Evolutionary conservation across 2,888 invertebrate genomes (phyloP), one percentile per base, ranked within the genome.

Genomic region (Callimorpha dominula): DNA sequence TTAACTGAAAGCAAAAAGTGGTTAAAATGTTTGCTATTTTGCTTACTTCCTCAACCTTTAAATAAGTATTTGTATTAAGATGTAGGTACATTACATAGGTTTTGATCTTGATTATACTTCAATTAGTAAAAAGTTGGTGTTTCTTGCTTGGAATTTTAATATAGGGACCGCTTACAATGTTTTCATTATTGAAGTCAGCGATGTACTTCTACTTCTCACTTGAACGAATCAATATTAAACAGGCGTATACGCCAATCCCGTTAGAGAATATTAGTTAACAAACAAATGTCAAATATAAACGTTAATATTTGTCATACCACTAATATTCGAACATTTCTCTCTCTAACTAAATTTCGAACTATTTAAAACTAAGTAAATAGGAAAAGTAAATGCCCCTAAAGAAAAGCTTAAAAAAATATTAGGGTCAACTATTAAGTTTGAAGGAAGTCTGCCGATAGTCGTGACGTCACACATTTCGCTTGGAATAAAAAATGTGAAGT

Each of bases 401-500:
- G 9, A 3, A 46, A 46, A 46, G 43, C 43, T 8, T 46, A 46
- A 46, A 46, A 8, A 46, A 46, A 46, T 8, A 46, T 8, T 46
- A 46, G 43, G 43, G 43, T 46, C 43, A 46, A 31, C 31, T 31
- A 31, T 1, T 31, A 31, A 31, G 31, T 31, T 31, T 14, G 42
- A 40, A 46, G 31, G 15, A 66, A 40, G 43, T 20, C 42, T 50
- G 52, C 43, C 20, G 63, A 54, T 63, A 8, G 49, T 57, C 66
- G 15, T 60, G 50, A 71, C 6, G 46, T 66, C 66, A 52, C 46
- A 46, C 42, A 49, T 65, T 65, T 17, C 49, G 15, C 31, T 12
- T 17, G 50, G 50, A 42, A 73, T 63, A 66, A 62, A 73, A 69
- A 68, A 8, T 46, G 43, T 3, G 6, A 46, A 9, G 6, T 4